phyloP scores from a whole-genome alignment of 1,140 invertebrate genomes.

The Babylonia areolata region DNA sequence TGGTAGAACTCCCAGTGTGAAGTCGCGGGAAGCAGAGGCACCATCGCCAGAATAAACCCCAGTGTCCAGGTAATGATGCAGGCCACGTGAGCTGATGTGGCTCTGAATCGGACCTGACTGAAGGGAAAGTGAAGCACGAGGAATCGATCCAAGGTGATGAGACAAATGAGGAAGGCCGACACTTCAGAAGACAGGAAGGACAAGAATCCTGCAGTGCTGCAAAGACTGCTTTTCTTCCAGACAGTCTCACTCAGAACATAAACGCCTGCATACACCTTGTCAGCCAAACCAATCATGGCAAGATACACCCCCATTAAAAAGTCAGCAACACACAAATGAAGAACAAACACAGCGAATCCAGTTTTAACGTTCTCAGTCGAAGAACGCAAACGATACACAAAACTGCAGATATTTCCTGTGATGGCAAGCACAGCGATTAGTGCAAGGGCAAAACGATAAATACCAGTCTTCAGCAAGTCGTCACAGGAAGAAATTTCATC shows the following conservation, averaged over 20 bases:
- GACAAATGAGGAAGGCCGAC: constrained; percentile 52
- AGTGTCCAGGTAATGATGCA: constrained; percentile 37
- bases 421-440: constrained; percentile 47
- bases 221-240: constrained; percentile 52
- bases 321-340: constrained; percentile 59
- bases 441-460: constrained; percentile 45
- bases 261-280: constrained; percentile 50
- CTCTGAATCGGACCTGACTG: constrained; percentile 13
- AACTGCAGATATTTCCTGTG: constrained; percentile 50
- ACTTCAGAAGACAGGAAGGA: constrained; percentile 55
- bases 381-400: constrained; percentile 34
- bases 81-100: constrained; percentile 31
- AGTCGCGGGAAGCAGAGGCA: constrained; percentile 35
- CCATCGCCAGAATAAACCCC: constrained; percentile 32
- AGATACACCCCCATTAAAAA: constrained; percentile 66
- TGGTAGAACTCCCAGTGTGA: constrained; percentile 50
- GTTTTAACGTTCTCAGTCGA: neutral
- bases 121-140: constrained; percentile 4
- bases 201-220: constrained; percentile 61
- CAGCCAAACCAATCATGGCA: constrained; percentile 56
- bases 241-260: constrained; percentile 50
- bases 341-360: constrained; percentile 44
- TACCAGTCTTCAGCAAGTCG: neutral
- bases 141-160: constrained; percentile 58
- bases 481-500: constrained; percentile 26